Base-by-base conservation (phyloP, 2,113 vertebrate genomes). In the Bubo scandiacus region DNA sequence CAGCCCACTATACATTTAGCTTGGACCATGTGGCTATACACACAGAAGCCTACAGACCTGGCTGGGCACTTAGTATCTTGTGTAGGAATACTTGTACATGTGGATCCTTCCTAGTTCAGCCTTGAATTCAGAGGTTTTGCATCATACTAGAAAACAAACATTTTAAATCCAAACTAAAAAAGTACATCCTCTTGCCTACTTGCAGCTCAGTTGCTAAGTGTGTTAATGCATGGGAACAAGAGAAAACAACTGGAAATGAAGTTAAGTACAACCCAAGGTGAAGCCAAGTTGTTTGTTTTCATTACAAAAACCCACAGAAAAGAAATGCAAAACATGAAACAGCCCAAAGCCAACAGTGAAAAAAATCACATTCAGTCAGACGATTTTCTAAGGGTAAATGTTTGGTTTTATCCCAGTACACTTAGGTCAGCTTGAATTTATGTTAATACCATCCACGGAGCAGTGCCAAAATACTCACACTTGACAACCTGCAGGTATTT, bases 281-380 rank as follows among this genome's bases (percentile, higher is more conserved):
- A 95, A 91, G 84, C 87, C 87, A 75, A 82, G 90, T 30, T 86
- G 85, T 75, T 92, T 94, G 95, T 96, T 95, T 95, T 79, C 78
- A 79, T 88, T 88, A 59, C 81, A 72, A 57, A 94, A 94, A 92
- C 74, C 94, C 96, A 93, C 92, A 94, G 81, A 71, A 97, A 90
- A 93, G 85, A 93, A 90, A 94, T 57, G 57, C 82, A 93, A 93
- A 97, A 90, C 68, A 84, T 1, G 0, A 47, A 40, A 36, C 32
- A 79, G 74, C 81, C 88, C 85, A 92, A 75, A 93, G 94, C 92
- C 81, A 79, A 40, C 0, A 0, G 59, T 27, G 77, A 57, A 86
- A 43, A 47, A 21, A 86, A 36, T 86, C 87, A 36, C 90, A 42
- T 58, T 32, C 86, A 63, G 59, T 5, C 0, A 0, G 40, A 94